These are phyloP conservation scores for Arctia plantaginis DNA, from an alignment of 2,888 invertebrate species.

Conservation along the genomic window DNA sequence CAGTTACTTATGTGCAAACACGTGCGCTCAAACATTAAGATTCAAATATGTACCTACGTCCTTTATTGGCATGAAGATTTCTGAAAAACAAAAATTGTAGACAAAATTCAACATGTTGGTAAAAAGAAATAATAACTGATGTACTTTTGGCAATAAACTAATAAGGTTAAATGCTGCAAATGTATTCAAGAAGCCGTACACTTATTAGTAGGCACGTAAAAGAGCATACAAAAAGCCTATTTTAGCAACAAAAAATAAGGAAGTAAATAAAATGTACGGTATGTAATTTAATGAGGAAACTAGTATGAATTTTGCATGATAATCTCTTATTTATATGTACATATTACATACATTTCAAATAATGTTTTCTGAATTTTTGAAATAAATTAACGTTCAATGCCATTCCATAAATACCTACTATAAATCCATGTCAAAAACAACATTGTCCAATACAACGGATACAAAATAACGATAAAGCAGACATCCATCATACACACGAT, in stretches of 20 bases:
- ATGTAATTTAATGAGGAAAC: neutral
- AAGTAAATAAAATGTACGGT: neutral
- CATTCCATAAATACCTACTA: neutral
- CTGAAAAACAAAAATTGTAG: neutral
- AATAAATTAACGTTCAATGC: neutral
- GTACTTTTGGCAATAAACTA: no score
- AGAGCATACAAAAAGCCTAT: neutral
- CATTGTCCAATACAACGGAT: slow-evolving; percentile 34
- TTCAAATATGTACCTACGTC: neutral
- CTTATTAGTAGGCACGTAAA: neutral
- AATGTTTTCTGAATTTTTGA: neutral
- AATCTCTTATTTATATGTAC: neutral
- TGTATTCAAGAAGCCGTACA: neutral
- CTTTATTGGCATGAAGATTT: neutral
- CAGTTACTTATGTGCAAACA: slow-evolving; percentile 6
- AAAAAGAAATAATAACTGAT: no score
- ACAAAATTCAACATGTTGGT: no score
- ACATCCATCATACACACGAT: slow-evolving; percentile 50
- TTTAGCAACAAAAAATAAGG: neutral
- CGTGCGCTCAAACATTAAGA: slow-evolving; percentile 1
- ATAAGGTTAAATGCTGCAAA: neutral
- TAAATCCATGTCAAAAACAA: slow-evolving; percentile 27
- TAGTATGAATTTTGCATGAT: neutral
- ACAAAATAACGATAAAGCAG: slow-evolving; percentile 54
- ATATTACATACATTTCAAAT: neutral